A percentile compares a stretch with the other conserved stretches of the same genome.
phyloP scores from a whole-genome alignment of 2,888 invertebrate genomes.

The Amblyjoppa proteus region DNA sequence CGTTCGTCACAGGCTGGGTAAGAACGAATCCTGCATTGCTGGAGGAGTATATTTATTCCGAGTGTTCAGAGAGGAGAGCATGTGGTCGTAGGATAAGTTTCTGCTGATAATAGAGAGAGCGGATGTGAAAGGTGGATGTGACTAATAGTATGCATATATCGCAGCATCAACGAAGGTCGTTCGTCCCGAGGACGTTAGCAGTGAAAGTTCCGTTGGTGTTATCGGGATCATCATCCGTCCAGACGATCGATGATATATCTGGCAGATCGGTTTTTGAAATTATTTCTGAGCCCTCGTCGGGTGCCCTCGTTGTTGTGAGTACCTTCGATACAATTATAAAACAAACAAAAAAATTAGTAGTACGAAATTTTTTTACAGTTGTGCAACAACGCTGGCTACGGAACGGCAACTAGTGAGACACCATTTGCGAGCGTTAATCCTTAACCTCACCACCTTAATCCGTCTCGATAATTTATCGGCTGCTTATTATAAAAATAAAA shows the following conservation, averaged over 20 bases:
- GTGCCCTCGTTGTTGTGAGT: slow-evolving; percentile 53
- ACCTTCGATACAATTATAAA: slow-evolving; percentile 63
- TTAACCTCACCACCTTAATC: too few species aligned
- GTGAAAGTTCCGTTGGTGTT: slow-evolving; percentile 72
- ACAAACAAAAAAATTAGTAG: slow-evolving; percentile 34
- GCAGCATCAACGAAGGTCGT: slow-evolving; percentile 73
- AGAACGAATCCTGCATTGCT: slow-evolving; percentile 61
- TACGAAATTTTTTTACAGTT: background rate
- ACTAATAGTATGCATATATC: slow-evolving; percentile 17
- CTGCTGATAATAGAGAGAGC: background rate
- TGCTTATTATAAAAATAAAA: slow-evolving; percentile 27
- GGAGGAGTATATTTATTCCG: slow-evolving; percentile 59
- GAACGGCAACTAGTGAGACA: background rate
- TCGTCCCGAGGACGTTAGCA: slow-evolving; percentile 74
- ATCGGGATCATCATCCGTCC: slow-evolving; percentile 72
- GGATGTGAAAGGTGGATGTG: background rate
- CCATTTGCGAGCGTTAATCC: too few species aligned
- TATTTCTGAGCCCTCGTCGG: slow-evolving; percentile 61
- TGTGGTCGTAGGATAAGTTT: slow-evolving; percentile 38
- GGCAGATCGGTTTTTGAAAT: slow-evolving; percentile 42
- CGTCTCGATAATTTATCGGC: too few species aligned
- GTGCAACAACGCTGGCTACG: background rate
- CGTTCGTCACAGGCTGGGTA: slow-evolving; percentile 47
- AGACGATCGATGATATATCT: slow-evolving; percentile 54
- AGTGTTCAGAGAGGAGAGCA: slow-evolving; percentile 9